Conservation (phyloP, 2,888 invertebrate species). For the Lamellibrachia satsuma region DNA sequence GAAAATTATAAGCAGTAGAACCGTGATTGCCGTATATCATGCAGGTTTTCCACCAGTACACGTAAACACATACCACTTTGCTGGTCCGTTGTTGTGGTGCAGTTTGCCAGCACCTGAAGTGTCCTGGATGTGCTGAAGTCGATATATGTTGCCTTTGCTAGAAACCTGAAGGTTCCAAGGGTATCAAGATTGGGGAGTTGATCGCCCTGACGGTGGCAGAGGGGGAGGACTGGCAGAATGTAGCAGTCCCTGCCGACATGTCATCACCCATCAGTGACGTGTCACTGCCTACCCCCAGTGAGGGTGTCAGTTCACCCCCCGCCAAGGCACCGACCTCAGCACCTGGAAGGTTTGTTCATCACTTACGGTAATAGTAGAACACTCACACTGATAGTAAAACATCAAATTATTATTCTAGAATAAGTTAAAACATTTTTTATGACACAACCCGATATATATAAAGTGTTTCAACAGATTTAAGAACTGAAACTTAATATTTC, state of each 20-base stretch:
- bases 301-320: background rate
- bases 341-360: slow-evolving; percentile 8
- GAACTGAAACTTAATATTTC: too few relatives aligned
- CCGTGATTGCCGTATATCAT: too few relatives aligned
- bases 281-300: background rate
- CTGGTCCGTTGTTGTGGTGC: too few relatives aligned
- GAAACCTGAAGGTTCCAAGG: slow-evolving; percentile 69
- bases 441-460: too few relatives aligned
- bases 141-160: slow-evolving; percentile 35
- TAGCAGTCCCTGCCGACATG: slow-evolving; percentile 51
- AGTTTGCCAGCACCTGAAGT: too few relatives aligned
- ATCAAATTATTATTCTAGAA: background rate
- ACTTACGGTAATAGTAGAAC: background rate
- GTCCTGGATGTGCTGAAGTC: too few relatives aligned
- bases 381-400: background rate
- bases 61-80: too few relatives aligned
- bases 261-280: background rate
- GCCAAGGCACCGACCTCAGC: background rate
- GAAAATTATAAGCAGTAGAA: too few relatives aligned
- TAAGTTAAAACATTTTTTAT: too few relatives aligned
- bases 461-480: too few relatives aligned
- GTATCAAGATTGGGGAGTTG: slow-evolving; percentile 69
- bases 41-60: too few relatives aligned
- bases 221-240: slow-evolving; percentile 74
- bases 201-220: slow-evolving; percentile 73